phyloP scores from a whole-genome alignment of 23 tunicate species.

The Diplosoma virens region DNA sequence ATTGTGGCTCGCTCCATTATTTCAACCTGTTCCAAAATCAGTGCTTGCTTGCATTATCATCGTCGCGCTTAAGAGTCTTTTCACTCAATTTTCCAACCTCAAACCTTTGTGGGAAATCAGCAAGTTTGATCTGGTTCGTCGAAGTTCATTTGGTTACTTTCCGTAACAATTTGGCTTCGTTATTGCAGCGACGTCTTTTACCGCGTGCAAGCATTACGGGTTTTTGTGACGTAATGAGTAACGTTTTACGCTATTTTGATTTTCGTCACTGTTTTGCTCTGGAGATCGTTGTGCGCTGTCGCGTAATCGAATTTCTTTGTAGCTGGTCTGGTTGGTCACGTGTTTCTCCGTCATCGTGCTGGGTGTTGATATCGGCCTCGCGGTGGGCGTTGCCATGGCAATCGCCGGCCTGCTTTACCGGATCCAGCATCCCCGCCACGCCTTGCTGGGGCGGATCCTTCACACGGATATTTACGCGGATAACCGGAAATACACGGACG shows the following conservation, averaged over 20 bases:
- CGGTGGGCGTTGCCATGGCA: conserved; percentile 79
- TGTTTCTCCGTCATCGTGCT: conserved; percentile 69
- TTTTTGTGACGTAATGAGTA: too few relatives aligned
- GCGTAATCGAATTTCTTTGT: too few relatives aligned
- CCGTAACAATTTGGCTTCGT: too few relatives aligned
- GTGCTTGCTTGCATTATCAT: conserved; percentile 91
- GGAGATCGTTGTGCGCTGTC: too few relatives aligned
- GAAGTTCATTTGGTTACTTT: too few relatives aligned
- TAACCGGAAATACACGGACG: conserved; percentile 67
- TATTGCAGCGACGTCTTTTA: too few relatives aligned
- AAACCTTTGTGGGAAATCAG: conserved; percentile 67
- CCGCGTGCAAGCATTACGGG: too few relatives aligned
- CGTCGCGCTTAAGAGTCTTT: conserved; percentile 76
- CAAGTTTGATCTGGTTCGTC: conserved; percentile 83
- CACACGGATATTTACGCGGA: conserved; percentile 88
- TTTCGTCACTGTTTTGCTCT: too few relatives aligned
- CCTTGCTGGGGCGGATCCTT: conserved; percentile 70
- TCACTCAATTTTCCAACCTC: conserved; percentile 66
- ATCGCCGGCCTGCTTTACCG: conserved; percentile 64
- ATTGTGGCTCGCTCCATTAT: conserved; percentile 79
- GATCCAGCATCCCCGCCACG: conserved; percentile 86
- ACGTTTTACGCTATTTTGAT: too few relatives aligned
- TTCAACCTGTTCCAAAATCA: conserved; percentile 92
- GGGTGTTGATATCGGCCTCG: conserved; percentile 86
- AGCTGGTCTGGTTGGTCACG: conserved; percentile 84